phyloP scores from a whole-genome alignment of 2,888 invertebrate genomes.

The Temnothorax ravouxi region DNA sequence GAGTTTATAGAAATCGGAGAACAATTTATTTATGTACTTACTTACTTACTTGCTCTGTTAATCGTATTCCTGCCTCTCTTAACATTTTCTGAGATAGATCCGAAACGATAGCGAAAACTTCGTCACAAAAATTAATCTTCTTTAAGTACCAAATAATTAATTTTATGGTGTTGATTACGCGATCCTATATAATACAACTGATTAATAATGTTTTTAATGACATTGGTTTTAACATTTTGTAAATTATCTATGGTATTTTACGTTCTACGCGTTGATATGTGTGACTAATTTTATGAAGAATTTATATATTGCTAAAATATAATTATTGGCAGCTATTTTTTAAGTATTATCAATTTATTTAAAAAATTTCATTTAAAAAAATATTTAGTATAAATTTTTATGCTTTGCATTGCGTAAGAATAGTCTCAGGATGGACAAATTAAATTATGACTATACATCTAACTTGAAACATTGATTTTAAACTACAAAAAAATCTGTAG shows the following conservation, averaged over 20 bases:
- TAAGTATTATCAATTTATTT: neutral
- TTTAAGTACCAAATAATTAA: conserved; percentile 88
- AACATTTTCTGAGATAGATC: conserved; percentile 85
- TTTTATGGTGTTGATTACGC: conserved; percentile 87
- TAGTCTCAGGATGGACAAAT: neutral
- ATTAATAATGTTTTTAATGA: neutral
- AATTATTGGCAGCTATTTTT: neutral
- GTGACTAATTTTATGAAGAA: neutral
- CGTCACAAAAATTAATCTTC: conserved; percentile 87
- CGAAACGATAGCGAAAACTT: conserved; percentile 87
- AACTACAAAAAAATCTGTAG: neutral
- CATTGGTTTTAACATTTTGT: neutral
- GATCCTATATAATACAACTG: conserved; percentile 79
- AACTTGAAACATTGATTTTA: neutral
- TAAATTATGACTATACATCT: neutral
- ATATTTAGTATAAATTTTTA: neutral
- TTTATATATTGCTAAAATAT: neutral
- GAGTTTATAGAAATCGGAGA: neutral
- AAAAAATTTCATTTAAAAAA: neutral
- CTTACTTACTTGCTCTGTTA: conserved; percentile 80
- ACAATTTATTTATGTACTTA: conserved; percentile 49
- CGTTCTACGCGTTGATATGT: neutral
- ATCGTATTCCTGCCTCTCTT: conserved; percentile 86
- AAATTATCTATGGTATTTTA: neutral
- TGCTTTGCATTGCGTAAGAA: neutral